Conservation (phyloP, 2,113 vertebrate species). For the Nannospalax galili region DNA sequence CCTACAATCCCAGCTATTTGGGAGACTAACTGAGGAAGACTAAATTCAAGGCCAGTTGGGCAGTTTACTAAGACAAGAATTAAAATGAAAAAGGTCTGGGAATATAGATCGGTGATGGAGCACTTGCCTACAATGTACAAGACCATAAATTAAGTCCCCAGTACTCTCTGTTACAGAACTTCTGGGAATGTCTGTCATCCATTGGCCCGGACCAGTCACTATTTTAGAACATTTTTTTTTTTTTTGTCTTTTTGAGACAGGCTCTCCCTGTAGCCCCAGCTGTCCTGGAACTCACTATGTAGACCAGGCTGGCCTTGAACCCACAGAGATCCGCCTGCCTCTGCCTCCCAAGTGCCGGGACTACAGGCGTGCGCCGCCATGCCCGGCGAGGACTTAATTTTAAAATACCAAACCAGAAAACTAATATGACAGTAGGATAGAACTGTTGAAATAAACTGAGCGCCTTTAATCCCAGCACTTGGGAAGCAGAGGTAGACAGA, state of each 20-base stretch:
- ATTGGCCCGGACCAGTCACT: neutral
- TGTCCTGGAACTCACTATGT: too few species aligned
- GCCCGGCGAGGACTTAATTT: neutral
- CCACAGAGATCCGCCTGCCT: too few species aligned
- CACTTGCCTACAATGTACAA: neutral
- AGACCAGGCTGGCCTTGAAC: too few species aligned
- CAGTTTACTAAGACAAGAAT: neutral
- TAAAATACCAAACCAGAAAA: neutral
- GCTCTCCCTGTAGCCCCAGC: too few species aligned
- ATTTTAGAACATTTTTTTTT: neutral
- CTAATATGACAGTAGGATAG: constrained; percentile 39
- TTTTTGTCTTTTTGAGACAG: too few species aligned
- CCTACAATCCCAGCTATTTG: neutral
- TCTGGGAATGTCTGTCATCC: neutral
- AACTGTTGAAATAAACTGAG: constrained; percentile 58
- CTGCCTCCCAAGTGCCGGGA: too few species aligned
- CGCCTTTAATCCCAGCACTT: too few species aligned
- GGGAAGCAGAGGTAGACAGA: too few species aligned
- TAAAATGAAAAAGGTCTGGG: neutral
- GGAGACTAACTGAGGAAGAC: neutral
- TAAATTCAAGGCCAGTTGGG: neutral
- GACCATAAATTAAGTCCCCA: neutral
- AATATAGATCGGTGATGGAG: neutral
- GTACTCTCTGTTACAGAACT: neutral
- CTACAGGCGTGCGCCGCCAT: too few species aligned